Conservation (phyloP, 2,113 vertebrate genomes). For the Eurypyga helias region DNA sequence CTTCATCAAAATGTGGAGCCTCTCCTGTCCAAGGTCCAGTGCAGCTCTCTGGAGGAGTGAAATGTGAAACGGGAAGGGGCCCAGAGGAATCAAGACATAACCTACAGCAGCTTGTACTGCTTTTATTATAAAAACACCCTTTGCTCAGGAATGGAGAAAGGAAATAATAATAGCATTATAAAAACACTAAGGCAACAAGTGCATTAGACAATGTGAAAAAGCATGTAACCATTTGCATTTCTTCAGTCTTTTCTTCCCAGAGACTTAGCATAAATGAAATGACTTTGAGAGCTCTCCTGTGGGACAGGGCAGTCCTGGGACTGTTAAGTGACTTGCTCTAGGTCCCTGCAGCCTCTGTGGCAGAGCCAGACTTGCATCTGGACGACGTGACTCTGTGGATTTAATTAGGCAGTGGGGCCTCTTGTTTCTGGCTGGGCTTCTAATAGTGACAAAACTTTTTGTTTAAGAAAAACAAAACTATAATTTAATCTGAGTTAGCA, state of each 20-base stretch:
- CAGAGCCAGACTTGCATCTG: background rate
- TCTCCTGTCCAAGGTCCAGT: background rate
- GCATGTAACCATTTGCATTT: background rate
- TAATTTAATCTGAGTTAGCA: background rate
- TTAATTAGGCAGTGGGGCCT: background rate
- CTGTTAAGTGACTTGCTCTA: background rate
- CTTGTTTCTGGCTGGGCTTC: background rate
- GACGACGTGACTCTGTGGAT: accelerated
- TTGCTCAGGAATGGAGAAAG: background rate
- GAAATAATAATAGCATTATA: background rate
- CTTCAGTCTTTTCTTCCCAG: background rate
- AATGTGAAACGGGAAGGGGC: background rate
- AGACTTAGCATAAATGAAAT: background rate
- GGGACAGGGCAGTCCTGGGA: background rate
- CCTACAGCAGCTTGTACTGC: background rate
- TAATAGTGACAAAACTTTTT: background rate
- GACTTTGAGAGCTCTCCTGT: background rate
- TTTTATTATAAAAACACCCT: background rate
- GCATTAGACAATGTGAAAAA: background rate
- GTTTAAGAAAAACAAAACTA: background rate
- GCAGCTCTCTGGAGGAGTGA: background rate
- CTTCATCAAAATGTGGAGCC: background rate
- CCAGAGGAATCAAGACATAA: background rate
- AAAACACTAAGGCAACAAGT: background rate
- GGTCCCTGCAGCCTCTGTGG: background rate